Base-by-base conservation (phyloP, 2,888 invertebrate genomes). In the Parthenolecanium corni region DNA sequence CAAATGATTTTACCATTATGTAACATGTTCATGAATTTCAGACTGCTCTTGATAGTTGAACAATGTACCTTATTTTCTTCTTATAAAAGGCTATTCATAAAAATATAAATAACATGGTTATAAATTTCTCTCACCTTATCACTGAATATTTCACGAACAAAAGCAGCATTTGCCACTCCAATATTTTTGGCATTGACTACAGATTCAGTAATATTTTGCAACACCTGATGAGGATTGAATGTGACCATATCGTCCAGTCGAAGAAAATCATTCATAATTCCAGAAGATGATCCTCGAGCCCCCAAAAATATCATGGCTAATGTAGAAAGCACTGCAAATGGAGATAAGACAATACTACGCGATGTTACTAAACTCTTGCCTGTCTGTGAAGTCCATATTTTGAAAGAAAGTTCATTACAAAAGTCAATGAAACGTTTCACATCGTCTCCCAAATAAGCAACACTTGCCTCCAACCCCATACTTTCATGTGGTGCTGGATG, bases 291-390 rank as follows among this genome's bases (percentile, higher is more conserved):
- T 1, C 90, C 90, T 67, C 86, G 79, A 0, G 91, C 89, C 0
- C 90, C 90, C 69, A 91, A 78, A 72, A 90, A 91, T 65, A 91
- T 84, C 90, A 91, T 90, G 0, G 89, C 88, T n/a, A 91, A 73
- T 75, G 89, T 81, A 1, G 90, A 89, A 1, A 87, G 87, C 63
- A 88, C 80, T 0, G 89, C 88, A 70, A 89, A 91, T 0, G 90
- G 90, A 0, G 89, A 89, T 18, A 90, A 74, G 11, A 89, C 82
- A 67, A 90, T 78, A 68, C 89, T 89, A 69, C 89, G 77, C 4
- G 72, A 67, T 11, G 69, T 64, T 57, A 83, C 82, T 14, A 87
- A 78, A 64, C 83, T 83, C 53, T 74, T 73, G 38, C 78, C 77
- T 1, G 82, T 80, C 12, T 87, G 80, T 0, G 83, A 79, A 68